Percentiles rank a stretch among this genome's conserved stretches.
Conservation (phyloP, 2,113 vertebrate genomes). For the Etheostoma cragini region DNA sequence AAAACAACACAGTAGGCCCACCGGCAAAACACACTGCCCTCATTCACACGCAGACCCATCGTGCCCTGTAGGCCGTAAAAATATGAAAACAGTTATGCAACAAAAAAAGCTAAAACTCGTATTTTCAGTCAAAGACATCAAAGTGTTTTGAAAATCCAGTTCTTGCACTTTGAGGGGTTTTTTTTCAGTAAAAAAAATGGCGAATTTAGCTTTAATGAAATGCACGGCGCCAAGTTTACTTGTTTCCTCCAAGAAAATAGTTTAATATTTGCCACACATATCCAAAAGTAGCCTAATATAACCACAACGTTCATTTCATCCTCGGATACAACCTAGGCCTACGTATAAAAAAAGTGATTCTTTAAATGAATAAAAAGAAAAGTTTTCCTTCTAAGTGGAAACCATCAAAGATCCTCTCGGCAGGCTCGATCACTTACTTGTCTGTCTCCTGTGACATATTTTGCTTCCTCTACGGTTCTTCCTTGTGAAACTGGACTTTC, state of each 20-base stretch:
- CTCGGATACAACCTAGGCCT: not conserved
- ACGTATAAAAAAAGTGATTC: not conserved
- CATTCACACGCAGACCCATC: not conserved
- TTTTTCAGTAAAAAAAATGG: slow-evolving; percentile 69
- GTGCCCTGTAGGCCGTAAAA: not conserved
- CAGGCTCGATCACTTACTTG: slow-evolving; percentile 94
- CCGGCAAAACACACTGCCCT: slow-evolving; percentile 10
- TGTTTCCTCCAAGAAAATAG: not conserved
- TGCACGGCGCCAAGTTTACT: slow-evolving; percentile 43
- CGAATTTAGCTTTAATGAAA: slow-evolving; percentile 64
- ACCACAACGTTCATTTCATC: not conserved
- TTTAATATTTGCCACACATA: not conserved
- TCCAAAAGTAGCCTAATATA: not conserved
- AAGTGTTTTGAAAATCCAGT: not conserved
- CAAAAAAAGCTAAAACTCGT: not conserved
- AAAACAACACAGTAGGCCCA: slow-evolving; percentile 30
- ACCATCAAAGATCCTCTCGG: slow-evolving; percentile 55
- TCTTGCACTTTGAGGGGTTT: slow-evolving; percentile 22
- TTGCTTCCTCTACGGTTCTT: slow-evolving; percentile 89
- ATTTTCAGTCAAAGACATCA: not conserved
- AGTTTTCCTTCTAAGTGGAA: slow-evolving; percentile 14
- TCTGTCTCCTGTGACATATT: slow-evolving; percentile 99
- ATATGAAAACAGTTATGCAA: not conserved
- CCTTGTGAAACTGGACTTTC: slow-evolving; percentile 99
- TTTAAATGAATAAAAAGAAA: slow-evolving; percentile 17